These are phyloP conservation scores for Stratiomys singularior DNA, from an alignment of 2,888 invertebrate species.

Conservation along the genomic window DNA sequence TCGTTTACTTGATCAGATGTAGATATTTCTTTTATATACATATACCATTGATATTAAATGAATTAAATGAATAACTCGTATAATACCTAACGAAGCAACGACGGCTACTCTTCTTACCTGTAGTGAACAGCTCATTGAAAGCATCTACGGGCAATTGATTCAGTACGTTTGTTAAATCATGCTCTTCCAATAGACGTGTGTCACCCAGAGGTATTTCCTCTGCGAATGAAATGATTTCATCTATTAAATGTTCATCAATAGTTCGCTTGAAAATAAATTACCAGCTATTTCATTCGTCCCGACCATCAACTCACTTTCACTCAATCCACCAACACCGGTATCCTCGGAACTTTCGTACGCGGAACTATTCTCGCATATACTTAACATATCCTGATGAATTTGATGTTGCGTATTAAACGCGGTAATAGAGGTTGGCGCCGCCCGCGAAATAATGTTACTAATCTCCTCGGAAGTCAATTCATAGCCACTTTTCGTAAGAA, in stretches of 20 bases:
- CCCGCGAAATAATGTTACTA: conserved; percentile 50
- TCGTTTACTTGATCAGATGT: too few species aligned
- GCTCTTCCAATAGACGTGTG: conserved; percentile 74
- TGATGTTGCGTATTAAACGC: conserved; percentile 52
- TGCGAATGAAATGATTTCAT: conserved; percentile 55
- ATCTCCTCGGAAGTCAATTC: conserved; percentile 48
- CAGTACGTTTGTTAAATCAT: conserved; percentile 80
- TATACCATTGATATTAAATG: too few species aligned
- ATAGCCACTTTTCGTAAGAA: conserved; percentile 10
- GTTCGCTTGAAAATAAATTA: conserved; percentile 53
- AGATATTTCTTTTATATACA: too few species aligned
- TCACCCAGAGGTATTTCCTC: conserved; percentile 69
- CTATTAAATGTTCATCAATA: background rate
- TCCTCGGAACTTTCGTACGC: conserved; percentile 74
- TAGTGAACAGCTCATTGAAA: conserved; percentile 83
- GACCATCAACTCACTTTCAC: conserved; percentile 70
- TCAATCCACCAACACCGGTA: conserved; percentile 70
- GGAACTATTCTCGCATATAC: conserved; percentile 71
- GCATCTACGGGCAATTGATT: conserved; percentile 83
- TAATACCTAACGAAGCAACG: too few species aligned
- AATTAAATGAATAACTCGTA: background rate
- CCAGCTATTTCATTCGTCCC: conserved; percentile 66
- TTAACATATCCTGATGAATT: conserved; percentile 62
- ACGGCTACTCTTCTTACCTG: conserved; percentile 69
- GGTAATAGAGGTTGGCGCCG: conserved; percentile 51